Evolutionary conservation across 2,113 vertebrate species (phyloP).

Genomic region (Bothrops jararaca): DNA sequence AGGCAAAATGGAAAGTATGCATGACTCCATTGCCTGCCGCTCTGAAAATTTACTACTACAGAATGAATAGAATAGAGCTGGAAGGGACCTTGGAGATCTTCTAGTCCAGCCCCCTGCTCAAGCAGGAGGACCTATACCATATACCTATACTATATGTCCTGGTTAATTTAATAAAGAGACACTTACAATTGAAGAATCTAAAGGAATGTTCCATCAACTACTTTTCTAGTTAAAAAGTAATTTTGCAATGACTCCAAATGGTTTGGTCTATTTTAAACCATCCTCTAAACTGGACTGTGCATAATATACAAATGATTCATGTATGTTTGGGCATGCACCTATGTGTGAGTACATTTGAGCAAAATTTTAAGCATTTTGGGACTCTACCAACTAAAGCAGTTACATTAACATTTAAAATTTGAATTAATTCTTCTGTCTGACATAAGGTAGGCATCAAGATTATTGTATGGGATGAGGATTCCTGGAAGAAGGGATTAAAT

Average conservation of each 20-base stretch:
- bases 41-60: not conserved
- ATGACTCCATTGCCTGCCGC: not conserved
- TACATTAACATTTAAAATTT: slow-evolving; percentile 5
- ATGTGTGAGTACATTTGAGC: not conserved
- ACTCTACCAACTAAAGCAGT: not conserved
- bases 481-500: not conserved
- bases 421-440: not conserved
- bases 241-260: not conserved
- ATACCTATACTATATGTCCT: too few species aligned
- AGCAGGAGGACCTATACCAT: too few species aligned
- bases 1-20: not conserved
- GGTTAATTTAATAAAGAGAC: not conserved
- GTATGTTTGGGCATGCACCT: not conserved
- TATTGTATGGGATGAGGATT: not conserved
- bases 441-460: not conserved
- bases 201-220: not conserved
- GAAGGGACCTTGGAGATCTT: too few species aligned
- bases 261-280: not conserved
- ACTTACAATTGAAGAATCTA: not conserved
- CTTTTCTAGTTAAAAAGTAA: not conserved
- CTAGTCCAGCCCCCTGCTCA: too few species aligned
- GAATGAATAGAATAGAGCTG: too few species aligned
- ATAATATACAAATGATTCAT: not conserved
- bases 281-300: not conserved
- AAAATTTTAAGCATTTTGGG: not conserved